Evolutionary conservation across 2,888 invertebrate genomes (phyloP).

Genomic region (Cheilosia pagana): DNA sequence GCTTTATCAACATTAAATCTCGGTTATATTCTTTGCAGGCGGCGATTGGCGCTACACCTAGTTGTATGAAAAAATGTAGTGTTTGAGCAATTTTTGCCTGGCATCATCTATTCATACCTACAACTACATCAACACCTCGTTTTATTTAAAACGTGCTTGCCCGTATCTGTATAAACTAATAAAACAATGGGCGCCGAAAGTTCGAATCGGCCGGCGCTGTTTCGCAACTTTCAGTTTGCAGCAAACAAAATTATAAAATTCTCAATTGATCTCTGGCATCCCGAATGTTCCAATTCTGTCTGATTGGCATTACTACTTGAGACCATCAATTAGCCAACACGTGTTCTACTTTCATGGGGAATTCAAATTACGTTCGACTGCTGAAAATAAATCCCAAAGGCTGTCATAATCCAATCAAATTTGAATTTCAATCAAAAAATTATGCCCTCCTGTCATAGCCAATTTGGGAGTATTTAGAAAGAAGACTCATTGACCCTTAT

Average conservation of each 20-base stretch:
- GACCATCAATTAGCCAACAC: slow-evolving; percentile 50
- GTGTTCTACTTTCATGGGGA: slow-evolving; percentile 14
- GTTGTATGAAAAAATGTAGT: too few species aligned
- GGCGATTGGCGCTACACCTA: too few species aligned
- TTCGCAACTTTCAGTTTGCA: not conserved
- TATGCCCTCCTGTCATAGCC: slow-evolving; percentile 12
- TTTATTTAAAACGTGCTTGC: too few species aligned
- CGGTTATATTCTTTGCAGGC: too few species aligned
- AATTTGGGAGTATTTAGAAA: not conserved
- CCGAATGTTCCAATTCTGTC: not conserved
- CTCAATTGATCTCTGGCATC: not conserved
- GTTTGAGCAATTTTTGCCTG: too few species aligned
- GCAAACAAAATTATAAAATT: not conserved
- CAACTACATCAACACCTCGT: too few species aligned
- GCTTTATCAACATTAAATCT: too few species aligned
- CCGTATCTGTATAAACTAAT: too few species aligned
- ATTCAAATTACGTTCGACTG: not conserved
- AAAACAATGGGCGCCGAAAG: too few species aligned
- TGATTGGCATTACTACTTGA: slow-evolving; percentile 24
- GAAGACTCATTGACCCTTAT: slow-evolving; percentile 40
- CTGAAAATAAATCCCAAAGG: slow-evolving; percentile 40
- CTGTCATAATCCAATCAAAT: slow-evolving; percentile 61
- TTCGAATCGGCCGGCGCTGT: too few species aligned
- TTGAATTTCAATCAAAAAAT: slow-evolving; percentile 34
- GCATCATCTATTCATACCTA: too few species aligned